These are phyloP conservation scores for Tachystola acroxantha DNA, from an alignment of 2,888 invertebrate species.

Conservation along the genomic window DNA sequence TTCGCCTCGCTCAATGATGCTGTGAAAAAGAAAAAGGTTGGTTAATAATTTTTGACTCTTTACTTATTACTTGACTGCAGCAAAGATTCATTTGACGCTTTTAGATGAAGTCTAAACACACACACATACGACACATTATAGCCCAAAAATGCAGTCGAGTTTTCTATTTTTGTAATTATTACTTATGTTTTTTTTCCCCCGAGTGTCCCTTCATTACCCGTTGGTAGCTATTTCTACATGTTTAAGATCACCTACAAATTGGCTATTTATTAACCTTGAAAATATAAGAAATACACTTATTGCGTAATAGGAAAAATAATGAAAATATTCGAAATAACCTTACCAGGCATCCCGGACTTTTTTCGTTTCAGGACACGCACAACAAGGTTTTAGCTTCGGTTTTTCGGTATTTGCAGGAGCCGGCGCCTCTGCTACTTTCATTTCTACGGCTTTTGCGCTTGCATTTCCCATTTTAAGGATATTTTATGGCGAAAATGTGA, in stretches of 20 bases:
- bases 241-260: too few species aligned
- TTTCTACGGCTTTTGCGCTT: slow-evolving; percentile 60
- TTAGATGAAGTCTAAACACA: too few species aligned
- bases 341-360: slow-evolving; percentile 94
- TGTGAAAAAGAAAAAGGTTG: slow-evolving; percentile 75
- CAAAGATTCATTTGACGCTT: too few species aligned
- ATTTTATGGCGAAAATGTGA: slow-evolving; percentile 3
- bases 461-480: slow-evolving; percentile 56
- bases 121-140: too few species aligned
- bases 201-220: too few species aligned
- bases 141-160: too few species aligned
- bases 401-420: slow-evolving; percentile 69
- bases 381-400: slow-evolving; percentile 94
- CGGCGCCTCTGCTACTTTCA: slow-evolving; percentile 43
- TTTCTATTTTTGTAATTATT: too few species aligned
- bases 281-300: slow-evolving; percentile 18
- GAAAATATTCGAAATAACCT: slow-evolving; percentile 46
- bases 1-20: slow-evolving; percentile 94
- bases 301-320: slow-evolving; percentile 75
- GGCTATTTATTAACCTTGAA: too few species aligned
- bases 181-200: too few species aligned
- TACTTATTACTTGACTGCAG: background rate
- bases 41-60: background rate
- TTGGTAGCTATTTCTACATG: too few species aligned
- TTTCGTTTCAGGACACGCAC: slow-evolving; percentile 98